These are phyloP conservation scores for Decapterus maruadsi DNA, from an alignment of 2,797 vertebrate species.

Conservation along the genomic window DNA sequence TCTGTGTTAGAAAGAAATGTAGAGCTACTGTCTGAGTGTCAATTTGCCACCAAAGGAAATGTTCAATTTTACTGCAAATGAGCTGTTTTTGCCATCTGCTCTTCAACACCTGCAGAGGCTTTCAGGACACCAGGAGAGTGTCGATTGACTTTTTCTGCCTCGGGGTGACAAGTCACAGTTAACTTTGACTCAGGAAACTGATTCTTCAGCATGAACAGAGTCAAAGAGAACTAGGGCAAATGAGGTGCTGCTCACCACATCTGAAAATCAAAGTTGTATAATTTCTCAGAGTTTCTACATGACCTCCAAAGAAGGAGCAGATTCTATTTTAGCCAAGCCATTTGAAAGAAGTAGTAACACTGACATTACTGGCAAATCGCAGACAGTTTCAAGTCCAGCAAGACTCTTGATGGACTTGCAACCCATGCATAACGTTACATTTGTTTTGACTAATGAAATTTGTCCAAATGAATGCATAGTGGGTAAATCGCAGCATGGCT, in stretches of 20 bases:
- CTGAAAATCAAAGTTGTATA: not conserved
- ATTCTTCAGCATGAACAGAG: not conserved
- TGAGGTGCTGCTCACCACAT: not conserved
- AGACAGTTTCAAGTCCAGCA: not conserved
- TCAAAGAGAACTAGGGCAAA: not conserved
- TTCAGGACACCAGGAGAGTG: conserved; percentile 5
- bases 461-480: not conserved
- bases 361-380: not conserved
- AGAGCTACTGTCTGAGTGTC: conserved; percentile 1
- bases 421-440: not conserved
- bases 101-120: not conserved
- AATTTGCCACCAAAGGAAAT: conserved; percentile 4
- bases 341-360: not conserved
- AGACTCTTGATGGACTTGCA: too few relatives aligned
- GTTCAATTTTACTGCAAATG: not conserved
- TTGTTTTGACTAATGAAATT: not conserved
- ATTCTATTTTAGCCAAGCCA: not conserved
- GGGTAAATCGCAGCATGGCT: not conserved
- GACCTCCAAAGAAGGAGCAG: not conserved
- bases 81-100: conserved; percentile 26
- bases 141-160: conserved; percentile 10
- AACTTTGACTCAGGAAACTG: conserved; percentile 12
- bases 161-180: conserved; percentile 11
- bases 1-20: not conserved
- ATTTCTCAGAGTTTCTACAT: not conserved